phyloP scores from a whole-genome alignment of 2,113 vertebrate species.

The Oxygymnocypris stewartii region DNA sequence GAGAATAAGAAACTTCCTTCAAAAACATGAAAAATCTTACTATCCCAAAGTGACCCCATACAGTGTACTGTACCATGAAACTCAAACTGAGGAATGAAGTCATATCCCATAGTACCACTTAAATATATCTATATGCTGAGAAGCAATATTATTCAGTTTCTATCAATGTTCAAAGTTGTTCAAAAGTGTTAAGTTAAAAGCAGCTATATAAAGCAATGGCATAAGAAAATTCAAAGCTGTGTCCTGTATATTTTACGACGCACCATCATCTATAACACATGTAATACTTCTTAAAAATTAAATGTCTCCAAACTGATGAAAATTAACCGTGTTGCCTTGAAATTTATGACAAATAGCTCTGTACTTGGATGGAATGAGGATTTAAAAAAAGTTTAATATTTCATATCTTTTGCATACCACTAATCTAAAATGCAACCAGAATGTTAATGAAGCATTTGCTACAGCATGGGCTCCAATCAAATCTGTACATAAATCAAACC shows the following conservation, averaged over 20 bases:
- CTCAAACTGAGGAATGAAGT: not conserved
- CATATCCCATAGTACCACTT: not conserved
- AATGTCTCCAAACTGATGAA: not conserved
- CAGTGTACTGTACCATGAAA: not conserved
- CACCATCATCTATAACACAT: constrained; percentile 1
- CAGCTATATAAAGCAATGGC: not conserved
- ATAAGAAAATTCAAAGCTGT: not conserved
- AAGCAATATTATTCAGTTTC: not conserved
- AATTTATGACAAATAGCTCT: not conserved
- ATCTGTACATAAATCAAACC: not conserved
- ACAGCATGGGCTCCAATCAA: not conserved
- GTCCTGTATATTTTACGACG: not conserved
- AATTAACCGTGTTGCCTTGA: not conserved
- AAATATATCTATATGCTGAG: not conserved
- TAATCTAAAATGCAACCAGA: not conserved
- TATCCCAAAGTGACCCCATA: not conserved
- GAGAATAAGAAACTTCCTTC: not conserved
- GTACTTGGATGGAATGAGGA: not conserved
- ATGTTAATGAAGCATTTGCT: not conserved
- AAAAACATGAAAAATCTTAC: not conserved
- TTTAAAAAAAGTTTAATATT: not conserved
- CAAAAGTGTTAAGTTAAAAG: not conserved
- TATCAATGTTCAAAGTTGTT: not conserved
- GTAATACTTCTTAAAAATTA: not conserved
- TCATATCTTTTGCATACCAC: not conserved